Evolutionary conservation across 2,113 vertebrate species (phyloP), one percentile per base, ranked within the genome.

Genomic region (Zosterops japonicus): DNA sequence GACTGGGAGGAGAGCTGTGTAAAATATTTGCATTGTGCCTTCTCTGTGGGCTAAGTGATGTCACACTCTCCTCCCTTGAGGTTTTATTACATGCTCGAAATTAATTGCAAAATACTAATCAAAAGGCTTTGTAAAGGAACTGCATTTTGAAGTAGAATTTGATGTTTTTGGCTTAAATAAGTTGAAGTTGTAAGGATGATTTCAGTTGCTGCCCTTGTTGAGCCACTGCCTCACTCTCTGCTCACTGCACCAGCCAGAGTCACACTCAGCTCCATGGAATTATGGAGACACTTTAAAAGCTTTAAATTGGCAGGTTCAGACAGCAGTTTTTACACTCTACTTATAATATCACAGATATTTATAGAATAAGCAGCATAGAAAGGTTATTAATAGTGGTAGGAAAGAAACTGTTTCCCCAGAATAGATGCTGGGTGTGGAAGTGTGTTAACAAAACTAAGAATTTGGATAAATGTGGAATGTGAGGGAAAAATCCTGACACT

Each of bases 321-420:
- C 57, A 65, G 53, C 11, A 55, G 35, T 70, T 94, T 88, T 80
- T 86, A 23, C 47, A 59, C 77, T 42, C 2, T 59, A 19, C 89
- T 96, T 78, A 57, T 56, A 89, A 84, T 33, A 90, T 36, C 47
- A 19, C 6, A 41, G 50, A 35, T 69, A 88, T 84, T 89, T 88
- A 55, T 90, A 86, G 94, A 61, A 57, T 56, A 88, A 92, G 52
- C 55, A 83, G 42, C 61, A 47, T 42, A 46, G 25, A 41, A 50
- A 88, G 6, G 2, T 36, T 96, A 91, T 95, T 95, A 93, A 94
- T 89, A 96, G 90, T 17, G 39, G 61, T 19, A 31, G 53, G 35
- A 70, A 75, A 85, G 82, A 94, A 81, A 21, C 14, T 6, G 31
- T 71, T 91, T 87, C 59, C 75, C 18, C 75, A 60, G 74, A 93